Percentiles rank a stretch among this genome's conserved stretches.
These are phyloP conservation scores for Bombus consobrinus DNA, from an alignment of 1,140 invertebrate species.

Conservation along the genomic window DNA sequence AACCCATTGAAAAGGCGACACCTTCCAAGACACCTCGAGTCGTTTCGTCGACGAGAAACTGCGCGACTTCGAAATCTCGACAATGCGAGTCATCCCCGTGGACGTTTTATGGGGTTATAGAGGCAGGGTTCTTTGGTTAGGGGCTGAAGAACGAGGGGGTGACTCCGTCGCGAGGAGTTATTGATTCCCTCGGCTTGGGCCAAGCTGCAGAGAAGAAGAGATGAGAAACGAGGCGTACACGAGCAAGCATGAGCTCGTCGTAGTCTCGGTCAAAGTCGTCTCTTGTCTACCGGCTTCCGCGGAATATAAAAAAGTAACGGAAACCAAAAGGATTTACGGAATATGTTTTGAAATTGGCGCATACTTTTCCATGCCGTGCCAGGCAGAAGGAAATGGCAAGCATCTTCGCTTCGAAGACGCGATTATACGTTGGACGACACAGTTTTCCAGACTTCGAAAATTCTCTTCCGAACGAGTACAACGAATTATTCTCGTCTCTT, in stretches of 20 bases:
- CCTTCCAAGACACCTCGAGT: neutral
- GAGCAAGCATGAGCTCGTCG: conserved; percentile 64
- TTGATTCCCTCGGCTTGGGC: conserved; percentile 75
- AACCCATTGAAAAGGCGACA: neutral
- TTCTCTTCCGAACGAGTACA: neutral
- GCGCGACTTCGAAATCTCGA: neutral
- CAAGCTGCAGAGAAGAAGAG: conserved; percentile 58
- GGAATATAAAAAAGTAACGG: neutral
- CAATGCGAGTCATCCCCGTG: conserved; percentile 41
- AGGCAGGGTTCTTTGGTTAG: conserved; percentile 64
- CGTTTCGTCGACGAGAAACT: neutral
- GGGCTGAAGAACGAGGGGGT: conserved; percentile 68
- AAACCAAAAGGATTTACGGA: neutral
- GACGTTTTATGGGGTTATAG: conserved; percentile 65
- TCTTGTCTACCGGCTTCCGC: conserved; percentile 1
- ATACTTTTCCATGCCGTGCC: neutral
- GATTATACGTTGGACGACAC: no score
- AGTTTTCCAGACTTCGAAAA: neutral
- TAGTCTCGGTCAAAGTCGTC: conserved; percentile 56
- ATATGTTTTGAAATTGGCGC: conserved; percentile 5
- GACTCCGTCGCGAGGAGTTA: conserved; percentile 76
- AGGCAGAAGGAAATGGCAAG: no score
- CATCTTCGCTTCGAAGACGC: no score
- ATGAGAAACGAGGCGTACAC: conserved; percentile 55
- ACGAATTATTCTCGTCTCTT: no score